Percentiles rank a stretch among this genome's conserved stretches.
Evolutionary conservation across 2,888 invertebrate genomes (phyloP).

Genomic region (Oligia latruncula): DNA sequence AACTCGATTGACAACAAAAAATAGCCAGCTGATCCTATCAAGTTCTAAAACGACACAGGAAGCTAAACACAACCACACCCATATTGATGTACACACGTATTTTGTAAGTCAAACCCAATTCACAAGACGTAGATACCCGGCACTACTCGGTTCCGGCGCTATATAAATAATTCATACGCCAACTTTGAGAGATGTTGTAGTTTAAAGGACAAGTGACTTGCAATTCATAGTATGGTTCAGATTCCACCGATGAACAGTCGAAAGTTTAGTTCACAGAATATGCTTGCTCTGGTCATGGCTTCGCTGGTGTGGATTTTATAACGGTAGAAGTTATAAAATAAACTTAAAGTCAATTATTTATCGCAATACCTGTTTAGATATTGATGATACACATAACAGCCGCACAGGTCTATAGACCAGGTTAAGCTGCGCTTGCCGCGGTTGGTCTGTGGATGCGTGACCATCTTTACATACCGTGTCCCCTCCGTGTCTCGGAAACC

Average conservation of each 20-base stretch:
- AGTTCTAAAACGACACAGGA: conserved; percentile 1
- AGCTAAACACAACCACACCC: conserved; percentile 30
- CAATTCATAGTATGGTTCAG: conserved; percentile 49
- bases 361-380: background rate
- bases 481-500: no score
- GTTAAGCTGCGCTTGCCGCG: no score
- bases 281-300: background rate
- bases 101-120: conserved; percentile 57
- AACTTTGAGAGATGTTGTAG: conserved; percentile 57
- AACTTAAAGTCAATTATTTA: background rate
- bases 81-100: conserved; percentile 50
- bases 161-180: conserved; percentile 61
- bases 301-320: background rate
- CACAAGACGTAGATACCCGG: conserved; percentile 30
- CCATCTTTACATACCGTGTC: no score
- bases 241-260: conserved; percentile 4
- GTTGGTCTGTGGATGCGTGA: no score
- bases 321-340: background rate
- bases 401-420: no score
- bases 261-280: conserved; percentile 7
- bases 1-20: no score
- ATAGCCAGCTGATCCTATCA: background rate
- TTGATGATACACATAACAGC: background rate
- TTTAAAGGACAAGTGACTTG: conserved; percentile 55
- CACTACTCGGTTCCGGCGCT: conserved; percentile 34